phyloP scores from a whole-genome alignment of 2,797 vertebrate species.

The Ateles fusciceps region DNA sequence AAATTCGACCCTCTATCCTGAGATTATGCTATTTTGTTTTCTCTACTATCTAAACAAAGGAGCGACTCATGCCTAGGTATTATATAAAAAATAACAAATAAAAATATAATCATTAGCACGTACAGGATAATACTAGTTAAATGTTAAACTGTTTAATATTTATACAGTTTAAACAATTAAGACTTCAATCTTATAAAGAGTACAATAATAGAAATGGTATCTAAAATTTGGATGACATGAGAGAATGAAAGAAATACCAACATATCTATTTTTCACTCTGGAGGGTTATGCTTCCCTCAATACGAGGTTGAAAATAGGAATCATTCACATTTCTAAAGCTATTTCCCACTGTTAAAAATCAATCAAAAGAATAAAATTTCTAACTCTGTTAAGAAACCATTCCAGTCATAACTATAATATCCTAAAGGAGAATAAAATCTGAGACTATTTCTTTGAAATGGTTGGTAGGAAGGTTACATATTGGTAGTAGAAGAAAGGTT shows the following conservation, averaged over 20 bases:
- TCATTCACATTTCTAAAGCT: slow-evolving; percentile 2
- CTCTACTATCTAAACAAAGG: not conserved
- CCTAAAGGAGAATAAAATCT: not conserved
- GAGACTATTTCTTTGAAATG: not conserved
- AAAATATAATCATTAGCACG: not conserved
- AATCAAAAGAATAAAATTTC: not conserved
- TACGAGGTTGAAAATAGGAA: not conserved
- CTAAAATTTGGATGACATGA: not conserved
- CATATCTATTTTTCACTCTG: not conserved
- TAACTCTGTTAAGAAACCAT: not conserved
- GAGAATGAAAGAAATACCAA: not conserved
- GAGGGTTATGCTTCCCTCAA: not conserved
- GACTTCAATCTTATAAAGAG: not conserved
- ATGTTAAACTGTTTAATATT: not conserved
- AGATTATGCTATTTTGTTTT: not conserved
- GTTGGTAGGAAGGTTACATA: not conserved
- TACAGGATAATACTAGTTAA: not conserved
- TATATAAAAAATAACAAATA: not conserved
- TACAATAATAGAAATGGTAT: not conserved
- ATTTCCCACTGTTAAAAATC: slow-evolving; percentile 29
- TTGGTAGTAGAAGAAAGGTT: not conserved
- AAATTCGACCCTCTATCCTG: not conserved
- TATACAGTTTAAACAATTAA: not conserved
- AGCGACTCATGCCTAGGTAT: not conserved
- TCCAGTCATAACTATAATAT: not conserved